Conservation (phyloP, 2,113 vertebrate species). For the Castor canadensis region DNA sequence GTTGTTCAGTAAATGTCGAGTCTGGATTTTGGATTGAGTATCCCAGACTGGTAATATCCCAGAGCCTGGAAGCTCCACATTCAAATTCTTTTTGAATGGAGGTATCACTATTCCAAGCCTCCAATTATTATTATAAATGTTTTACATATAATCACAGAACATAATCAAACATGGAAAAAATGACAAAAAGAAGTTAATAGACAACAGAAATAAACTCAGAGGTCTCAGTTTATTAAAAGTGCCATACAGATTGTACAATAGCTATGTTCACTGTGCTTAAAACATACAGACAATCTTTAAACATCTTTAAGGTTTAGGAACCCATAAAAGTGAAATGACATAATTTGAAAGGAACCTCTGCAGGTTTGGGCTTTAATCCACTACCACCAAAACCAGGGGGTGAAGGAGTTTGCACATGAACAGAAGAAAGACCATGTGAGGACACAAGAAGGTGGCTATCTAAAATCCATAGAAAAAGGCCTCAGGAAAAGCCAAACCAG, state of each 20-base stretch:
- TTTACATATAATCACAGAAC: background rate
- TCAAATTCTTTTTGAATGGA: background rate
- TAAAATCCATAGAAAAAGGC: background rate
- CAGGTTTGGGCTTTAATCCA: background rate
- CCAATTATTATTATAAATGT: background rate
- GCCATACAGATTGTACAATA: background rate
- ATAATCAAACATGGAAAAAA: background rate
- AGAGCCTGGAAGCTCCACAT: background rate
- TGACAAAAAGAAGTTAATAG: background rate
- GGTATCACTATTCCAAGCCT: background rate
- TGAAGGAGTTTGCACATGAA: no score
- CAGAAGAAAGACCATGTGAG: background rate
- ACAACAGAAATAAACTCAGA: background rate
- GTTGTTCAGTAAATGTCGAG: background rate
- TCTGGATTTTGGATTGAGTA: background rate
- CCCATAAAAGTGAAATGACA: background rate
- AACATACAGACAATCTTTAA: background rate
- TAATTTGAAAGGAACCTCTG: background rate
- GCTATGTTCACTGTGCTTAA: background rate
- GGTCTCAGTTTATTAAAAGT: background rate
- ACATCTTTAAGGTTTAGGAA: background rate
- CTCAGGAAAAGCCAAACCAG: background rate
- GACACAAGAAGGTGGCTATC: background rate
- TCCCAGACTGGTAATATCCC: background rate
- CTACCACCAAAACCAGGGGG: no score